Base-by-base conservation (phyloP, 2,888 invertebrate genomes). In the Branchinecta sandiegonensis region DNA sequence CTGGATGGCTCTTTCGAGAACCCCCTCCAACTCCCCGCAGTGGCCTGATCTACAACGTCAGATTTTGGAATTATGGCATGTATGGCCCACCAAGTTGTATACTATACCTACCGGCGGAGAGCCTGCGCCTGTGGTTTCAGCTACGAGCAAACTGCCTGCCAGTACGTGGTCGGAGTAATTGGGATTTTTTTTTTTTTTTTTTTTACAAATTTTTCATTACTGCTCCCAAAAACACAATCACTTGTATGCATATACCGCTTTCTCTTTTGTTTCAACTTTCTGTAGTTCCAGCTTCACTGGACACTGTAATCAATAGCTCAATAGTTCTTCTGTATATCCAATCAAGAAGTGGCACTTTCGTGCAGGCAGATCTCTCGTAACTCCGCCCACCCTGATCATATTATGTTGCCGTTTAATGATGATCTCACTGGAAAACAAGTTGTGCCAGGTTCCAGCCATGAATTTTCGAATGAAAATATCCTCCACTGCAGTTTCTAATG, bases 391-490 rank as follows among this genome's bases (percentile, higher is more conserved):
- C 74, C 93, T 81, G 66, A 95, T 89, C 71, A 90, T 85, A 77
- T 99, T 99, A 76, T 92, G 90, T 75, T 96, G 90, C 13, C 97
- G 82, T 80, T 99, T 99, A 71, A 99, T 90, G 70, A 99, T 91
- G 11, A 93, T 82, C 80, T 91, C 90, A 7, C 86, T 86, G 3
- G 83, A 79, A 72, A 94, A 85, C 56, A 93, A 78, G 68, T 83
- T 82, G 76, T 90, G 94, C 91, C 93, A 97, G 2, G 95, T 95
- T 63, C 97, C 97, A 12, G 78, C 81, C 78, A 99, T 84, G 75
- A 99, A 97, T 76, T 88, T 87, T 48, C 97, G 82, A 70, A 99
- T 91, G 73, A 97, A 94, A 70, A 91, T 81, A 79, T 99, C 99
- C 79, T 99, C 97, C 12, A 91, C 79, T 1, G 87, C 85, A 8